Evolutionary conservation across 2,113 vertebrate genomes (phyloP).

Genomic region (Charadrius vociferus): DNA sequence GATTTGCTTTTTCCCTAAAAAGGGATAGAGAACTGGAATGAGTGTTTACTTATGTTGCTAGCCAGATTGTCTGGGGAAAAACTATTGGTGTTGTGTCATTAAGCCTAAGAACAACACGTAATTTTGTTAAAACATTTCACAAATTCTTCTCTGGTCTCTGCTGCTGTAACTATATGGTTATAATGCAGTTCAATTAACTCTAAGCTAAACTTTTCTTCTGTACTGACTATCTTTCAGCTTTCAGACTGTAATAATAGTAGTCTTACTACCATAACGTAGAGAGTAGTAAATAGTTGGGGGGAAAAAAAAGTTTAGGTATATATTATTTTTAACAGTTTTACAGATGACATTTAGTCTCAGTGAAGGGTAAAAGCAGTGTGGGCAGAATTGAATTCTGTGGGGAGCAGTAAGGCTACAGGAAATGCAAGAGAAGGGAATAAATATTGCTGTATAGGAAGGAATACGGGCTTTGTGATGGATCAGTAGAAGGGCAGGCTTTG

Average conservation of each 20-base stretch:
- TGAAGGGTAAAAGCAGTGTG: not conserved
- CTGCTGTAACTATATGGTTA: not conserved
- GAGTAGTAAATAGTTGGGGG: not conserved
- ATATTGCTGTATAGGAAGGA: not conserved
- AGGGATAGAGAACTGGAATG: not conserved
- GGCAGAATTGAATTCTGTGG: not conserved
- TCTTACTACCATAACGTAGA: not conserved
- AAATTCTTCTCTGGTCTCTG: not conserved
- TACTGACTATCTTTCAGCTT: not conserved
- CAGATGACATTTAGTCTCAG: not conserved
- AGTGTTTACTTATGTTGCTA: not conserved
- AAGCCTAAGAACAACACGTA: not conserved
- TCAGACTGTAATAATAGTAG: not conserved
- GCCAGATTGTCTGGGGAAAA: not conserved
- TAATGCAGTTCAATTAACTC: not conserved
- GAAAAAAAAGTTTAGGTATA: not conserved
- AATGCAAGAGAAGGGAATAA: slow-evolving; percentile 7
- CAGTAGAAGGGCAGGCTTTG: not conserved
- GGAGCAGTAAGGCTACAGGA: not conserved
- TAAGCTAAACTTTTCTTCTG: not conserved
- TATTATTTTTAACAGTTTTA: not conserved
- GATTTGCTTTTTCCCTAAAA: not conserved
- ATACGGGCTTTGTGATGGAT: not conserved
- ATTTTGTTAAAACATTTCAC: not conserved
- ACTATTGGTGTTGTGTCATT: not conserved